phyloP scores from a whole-genome alignment of 2,888 invertebrate genomes.

The Pyrocoelia pectoralis region DNA sequence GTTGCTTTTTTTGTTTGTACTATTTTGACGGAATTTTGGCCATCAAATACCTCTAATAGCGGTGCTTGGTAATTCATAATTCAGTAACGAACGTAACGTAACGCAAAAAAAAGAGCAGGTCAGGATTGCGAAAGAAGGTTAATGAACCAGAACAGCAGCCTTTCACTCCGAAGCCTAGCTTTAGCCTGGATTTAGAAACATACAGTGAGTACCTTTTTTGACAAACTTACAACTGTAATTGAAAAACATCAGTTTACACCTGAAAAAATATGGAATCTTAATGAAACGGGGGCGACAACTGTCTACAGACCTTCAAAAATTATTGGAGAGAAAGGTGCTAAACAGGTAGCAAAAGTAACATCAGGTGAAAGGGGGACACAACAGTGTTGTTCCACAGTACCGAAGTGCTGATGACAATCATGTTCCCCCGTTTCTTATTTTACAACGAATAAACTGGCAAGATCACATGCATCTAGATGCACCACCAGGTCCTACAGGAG shows the following conservation, averaged over 20 bases:
- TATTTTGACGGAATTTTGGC: too few species aligned
- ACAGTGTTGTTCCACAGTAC: constrained; percentile 21
- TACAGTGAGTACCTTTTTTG: constrained; percentile 9
- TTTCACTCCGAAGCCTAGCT: constrained; percentile 8
- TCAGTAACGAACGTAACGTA: too few species aligned
- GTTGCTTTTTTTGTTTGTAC: too few species aligned
- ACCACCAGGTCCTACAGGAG: not conserved
- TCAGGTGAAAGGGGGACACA: constrained; percentile 14
- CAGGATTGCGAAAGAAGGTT: constrained; percentile 1
- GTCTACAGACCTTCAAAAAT: constrained; percentile 4
- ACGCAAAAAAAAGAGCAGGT: constrained; percentile 3
- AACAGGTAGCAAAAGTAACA: constrained; percentile 17
- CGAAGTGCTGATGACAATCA: not conserved
- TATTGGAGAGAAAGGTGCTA: constrained; percentile 7
- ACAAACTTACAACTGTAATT: not conserved
- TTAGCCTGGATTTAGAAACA: not conserved
- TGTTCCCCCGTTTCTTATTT: constrained; percentile 4
- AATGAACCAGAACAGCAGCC: not conserved
- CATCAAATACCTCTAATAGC: too few species aligned
- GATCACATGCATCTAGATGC: not conserved
- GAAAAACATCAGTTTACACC: constrained; percentile 1
- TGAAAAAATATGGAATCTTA: not conserved
- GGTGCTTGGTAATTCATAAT: too few species aligned
- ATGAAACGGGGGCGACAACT: not conserved
- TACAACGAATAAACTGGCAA: not conserved